A percentile compares a stretch with the other conserved stretches of the same genome.
These are phyloP conservation scores for Brachionus plicatilis DNA, from an alignment of 1,140 invertebrate genomes.

Conservation along the genomic window DNA sequence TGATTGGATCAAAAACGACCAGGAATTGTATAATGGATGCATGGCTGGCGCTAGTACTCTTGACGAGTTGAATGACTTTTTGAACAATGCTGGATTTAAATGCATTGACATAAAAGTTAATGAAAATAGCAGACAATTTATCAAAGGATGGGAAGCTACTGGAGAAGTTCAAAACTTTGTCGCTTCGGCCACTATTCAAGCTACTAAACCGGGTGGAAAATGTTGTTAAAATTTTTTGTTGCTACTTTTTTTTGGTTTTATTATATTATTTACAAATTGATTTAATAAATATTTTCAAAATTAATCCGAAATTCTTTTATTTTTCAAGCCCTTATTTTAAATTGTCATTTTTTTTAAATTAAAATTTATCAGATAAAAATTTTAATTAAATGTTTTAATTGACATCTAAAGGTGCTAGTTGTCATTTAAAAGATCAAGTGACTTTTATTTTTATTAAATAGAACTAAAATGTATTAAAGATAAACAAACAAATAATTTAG, in stretches of 20 bases:
- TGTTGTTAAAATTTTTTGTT: not conserved
- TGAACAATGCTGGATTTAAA: not conserved
- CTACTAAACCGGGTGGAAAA: slow-evolving; percentile 1
- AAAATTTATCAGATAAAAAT: no score
- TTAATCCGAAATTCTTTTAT: no score
- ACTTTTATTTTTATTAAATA: no score
- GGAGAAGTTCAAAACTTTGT: slow-evolving; percentile 13
- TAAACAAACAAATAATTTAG: no score
- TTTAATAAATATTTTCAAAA: no score
- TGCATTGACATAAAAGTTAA: not conserved
- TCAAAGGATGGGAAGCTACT: not conserved
- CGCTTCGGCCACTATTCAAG: slow-evolving; percentile 19
- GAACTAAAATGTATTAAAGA: no score
- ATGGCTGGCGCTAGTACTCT: slow-evolving; percentile 23
- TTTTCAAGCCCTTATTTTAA: no score
- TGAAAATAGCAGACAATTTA: slow-evolving; percentile 20
- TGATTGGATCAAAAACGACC: slow-evolving; percentile 3
- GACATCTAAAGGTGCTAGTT: no score
- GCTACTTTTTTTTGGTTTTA: not conserved
- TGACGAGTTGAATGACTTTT: not conserved
- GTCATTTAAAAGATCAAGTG: no score
- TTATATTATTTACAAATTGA: not conserved
- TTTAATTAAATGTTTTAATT: no score
- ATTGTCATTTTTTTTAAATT: no score
- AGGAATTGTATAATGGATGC: slow-evolving; percentile 17